A percentile compares a stretch with the other conserved stretches of the same genome.
Conservation (phyloP, 2,888 invertebrate genomes). For the Scaptomyza tumidula region DNA sequence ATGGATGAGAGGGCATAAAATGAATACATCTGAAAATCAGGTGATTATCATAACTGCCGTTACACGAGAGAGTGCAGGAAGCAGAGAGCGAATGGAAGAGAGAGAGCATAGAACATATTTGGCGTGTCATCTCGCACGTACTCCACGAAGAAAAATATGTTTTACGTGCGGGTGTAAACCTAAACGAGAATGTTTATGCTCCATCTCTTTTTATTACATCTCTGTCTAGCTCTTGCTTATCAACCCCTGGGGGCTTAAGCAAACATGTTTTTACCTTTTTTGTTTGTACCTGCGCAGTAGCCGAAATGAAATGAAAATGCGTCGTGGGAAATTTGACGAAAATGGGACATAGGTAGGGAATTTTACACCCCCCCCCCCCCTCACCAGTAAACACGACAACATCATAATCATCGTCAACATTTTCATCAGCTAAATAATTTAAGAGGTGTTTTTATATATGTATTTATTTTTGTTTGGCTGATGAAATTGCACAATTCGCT, state of each 20-base stretch:
- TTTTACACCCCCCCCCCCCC: neutral
- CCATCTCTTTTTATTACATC: neutral
- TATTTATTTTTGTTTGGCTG: slow-evolving; percentile 50
- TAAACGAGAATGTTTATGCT: slow-evolving; percentile 17
- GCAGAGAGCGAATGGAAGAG: neutral
- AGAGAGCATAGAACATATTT: slow-evolving; percentile 17
- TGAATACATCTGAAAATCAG: slow-evolving; percentile 8
- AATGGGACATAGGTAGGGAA: slow-evolving; percentile 29
- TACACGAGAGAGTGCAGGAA: neutral
- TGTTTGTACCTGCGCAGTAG: slow-evolving; percentile 69
- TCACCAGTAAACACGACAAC: too few species aligned
- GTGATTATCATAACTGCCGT: slow-evolving; percentile 34
- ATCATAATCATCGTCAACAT: neutral
- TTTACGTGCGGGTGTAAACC: slow-evolving; percentile 60
- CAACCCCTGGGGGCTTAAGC: slow-evolving; percentile 31
- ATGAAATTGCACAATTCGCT: slow-evolving; percentile 69
- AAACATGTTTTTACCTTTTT: slow-evolving; percentile 52
- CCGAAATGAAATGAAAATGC: slow-evolving; percentile 45
- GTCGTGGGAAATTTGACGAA: slow-evolving; percentile 50
- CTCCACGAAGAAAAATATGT: slow-evolving; percentile 35
- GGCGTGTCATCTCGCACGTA: slow-evolving; percentile 74
- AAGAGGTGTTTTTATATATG: slow-evolving; percentile 13
- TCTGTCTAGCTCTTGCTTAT: slow-evolving; percentile 29
- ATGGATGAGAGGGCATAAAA: neutral
- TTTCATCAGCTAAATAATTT: slow-evolving; percentile 11